A percentile compares a stretch with the other conserved stretches of the same genome.
Conservation (phyloP, 1,140 invertebrate genomes). For the Centruroides sculpturatus region DNA sequence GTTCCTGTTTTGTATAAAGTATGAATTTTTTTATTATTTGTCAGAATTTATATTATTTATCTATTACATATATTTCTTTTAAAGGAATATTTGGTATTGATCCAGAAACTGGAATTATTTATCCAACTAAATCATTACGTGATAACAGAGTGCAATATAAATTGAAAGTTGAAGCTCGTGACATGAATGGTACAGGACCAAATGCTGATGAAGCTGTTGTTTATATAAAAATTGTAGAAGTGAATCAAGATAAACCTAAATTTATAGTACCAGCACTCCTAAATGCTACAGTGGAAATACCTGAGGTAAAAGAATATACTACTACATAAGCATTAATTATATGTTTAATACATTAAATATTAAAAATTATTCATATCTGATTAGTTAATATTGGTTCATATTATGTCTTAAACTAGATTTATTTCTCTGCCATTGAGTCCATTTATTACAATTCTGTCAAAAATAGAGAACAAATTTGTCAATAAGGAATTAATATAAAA, state of each 20-base stretch:
- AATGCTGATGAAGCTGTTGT: conserved; percentile 15
- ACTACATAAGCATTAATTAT: background rate
- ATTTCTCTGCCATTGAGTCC: too few relatives aligned
- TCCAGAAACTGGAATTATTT: conserved; percentile 54
- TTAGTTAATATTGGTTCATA: too few relatives aligned
- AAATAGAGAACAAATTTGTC: too few relatives aligned
- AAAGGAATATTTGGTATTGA: conserved; percentile 56
- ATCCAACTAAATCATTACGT: conserved; percentile 49
- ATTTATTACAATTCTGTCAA: too few relatives aligned
- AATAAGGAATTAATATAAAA: too few relatives aligned
- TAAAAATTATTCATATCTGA: too few relatives aligned
- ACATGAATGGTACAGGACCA: conserved; percentile 44
- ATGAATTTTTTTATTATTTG: too few relatives aligned
- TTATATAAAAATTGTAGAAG: conserved; percentile 11
- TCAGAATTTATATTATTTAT: too few relatives aligned
- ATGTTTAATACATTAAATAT: too few relatives aligned
- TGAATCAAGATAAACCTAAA: conserved; percentile 17
- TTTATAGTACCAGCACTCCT: conserved; percentile 50
- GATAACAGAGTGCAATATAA: conserved; percentile 47
- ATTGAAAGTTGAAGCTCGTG: conserved; percentile 54
- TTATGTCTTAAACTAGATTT: too few relatives aligned
- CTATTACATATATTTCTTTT: conserved; percentile 11
- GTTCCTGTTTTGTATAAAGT: too few relatives aligned
- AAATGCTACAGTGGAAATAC: conserved; percentile 58
- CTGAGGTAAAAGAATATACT: conserved; percentile 42